phyloP scores from a whole-genome alignment of 2,797 vertebrate species.

The Microctenopoma lineatum region DNA sequence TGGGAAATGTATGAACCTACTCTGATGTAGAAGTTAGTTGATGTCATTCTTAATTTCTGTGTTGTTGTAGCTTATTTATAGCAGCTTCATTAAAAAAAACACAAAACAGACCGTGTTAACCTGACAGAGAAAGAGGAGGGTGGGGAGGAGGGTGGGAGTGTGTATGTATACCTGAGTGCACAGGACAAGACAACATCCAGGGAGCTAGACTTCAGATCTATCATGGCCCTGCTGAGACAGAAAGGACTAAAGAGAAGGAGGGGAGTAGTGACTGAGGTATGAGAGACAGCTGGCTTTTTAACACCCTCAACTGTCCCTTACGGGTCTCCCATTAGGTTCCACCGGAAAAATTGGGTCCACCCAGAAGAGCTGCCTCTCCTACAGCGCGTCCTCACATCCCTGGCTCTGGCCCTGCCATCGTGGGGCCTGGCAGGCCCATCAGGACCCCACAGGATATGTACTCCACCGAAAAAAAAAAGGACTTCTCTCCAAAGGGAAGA shows the following conservation, averaged over 20 bases:
- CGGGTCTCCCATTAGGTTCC: conserved; percentile 95
- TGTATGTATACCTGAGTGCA: conserved; percentile 30
- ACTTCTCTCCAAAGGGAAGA: conserved; percentile 97
- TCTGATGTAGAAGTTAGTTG: conserved; percentile 57
- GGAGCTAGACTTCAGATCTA: conserved; percentile 68
- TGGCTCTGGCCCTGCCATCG: conserved; percentile 87
- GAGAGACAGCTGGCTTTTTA: conserved; percentile 77
- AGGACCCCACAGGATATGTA: conserved; percentile 88
- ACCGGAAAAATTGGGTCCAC: conserved; percentile 90
- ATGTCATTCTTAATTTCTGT: conserved; percentile 58
- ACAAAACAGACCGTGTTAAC: conserved; percentile 36
- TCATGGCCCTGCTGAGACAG: conserved; percentile 75
- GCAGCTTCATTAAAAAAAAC: conserved; percentile 34
- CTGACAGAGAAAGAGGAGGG: conserved; percentile 20
- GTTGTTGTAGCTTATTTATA: conserved; percentile 57
- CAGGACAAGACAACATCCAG: conserved; percentile 50
- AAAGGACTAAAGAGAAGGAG: conserved; percentile 66
- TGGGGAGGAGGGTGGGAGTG: conserved; percentile 6
- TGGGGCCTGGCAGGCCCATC: conserved; percentile 90
- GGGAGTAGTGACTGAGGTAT: conserved; percentile 76
- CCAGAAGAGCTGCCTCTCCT: conserved; percentile 92
- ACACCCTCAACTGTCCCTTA: conserved; percentile 87
- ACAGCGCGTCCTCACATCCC: conserved; percentile 87
- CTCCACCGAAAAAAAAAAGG: conserved; percentile 95
- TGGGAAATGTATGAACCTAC: conserved; percentile 61